Conservation (phyloP, 2,888 invertebrate genomes). For the Drosophila infuscata region DNA sequence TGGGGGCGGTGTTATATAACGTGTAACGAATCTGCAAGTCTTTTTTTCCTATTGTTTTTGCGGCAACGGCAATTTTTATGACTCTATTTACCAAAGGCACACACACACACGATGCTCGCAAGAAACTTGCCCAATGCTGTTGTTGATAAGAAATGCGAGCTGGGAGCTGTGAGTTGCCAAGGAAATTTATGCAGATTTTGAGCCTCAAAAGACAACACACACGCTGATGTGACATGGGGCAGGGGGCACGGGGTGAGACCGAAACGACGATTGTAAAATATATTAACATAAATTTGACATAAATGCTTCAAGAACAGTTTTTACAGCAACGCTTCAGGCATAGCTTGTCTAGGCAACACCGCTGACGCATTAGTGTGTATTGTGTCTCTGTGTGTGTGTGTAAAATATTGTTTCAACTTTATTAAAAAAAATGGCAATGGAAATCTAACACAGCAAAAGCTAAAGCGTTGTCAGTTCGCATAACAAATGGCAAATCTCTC, state of each 20-base stretch:
- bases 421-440: conserved; percentile 77
- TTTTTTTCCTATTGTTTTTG: conserved; percentile 45
- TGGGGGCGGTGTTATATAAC: conserved; percentile 49
- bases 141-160: conserved; percentile 59
- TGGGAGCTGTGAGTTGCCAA: conserved; percentile 15
- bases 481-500: conserved; percentile 62
- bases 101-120: conserved; percentile 25
- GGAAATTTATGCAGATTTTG: conserved; percentile 73
- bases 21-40: conserved; percentile 72
- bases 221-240: conserved; percentile 43
- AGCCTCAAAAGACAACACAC: conserved; percentile 63
- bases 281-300: conserved; percentile 83
- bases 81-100: conserved; percentile 73
- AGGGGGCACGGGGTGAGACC: conserved; percentile 28
- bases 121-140: conserved; percentile 50
- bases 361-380: conserved; percentile 7
- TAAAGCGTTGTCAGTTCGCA: conserved; percentile 49
- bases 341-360: conserved; percentile 18
- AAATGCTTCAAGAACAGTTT: conserved; percentile 75
- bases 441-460: conserved; percentile 56
- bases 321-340: conserved; percentile 21
- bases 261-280: conserved; percentile 72
- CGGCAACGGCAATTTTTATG: conserved; percentile 80
- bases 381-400: conserved; percentile 21
- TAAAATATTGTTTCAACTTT: conserved; percentile 80